Conservation (phyloP, 2,113 vertebrate genomes). For the Hiodon alosoides region DNA sequence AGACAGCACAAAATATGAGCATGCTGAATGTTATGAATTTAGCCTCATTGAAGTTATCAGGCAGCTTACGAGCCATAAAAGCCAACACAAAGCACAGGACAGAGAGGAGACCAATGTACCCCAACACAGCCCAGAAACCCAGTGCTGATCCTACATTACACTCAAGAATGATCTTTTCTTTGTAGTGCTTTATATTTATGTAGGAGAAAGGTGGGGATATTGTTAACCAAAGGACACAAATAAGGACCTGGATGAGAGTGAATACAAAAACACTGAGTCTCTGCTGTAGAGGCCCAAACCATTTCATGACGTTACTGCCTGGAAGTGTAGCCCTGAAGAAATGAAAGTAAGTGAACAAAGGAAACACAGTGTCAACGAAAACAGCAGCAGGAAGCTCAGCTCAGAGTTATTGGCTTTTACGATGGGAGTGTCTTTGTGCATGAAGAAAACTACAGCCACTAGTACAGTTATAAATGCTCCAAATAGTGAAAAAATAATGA, state of each 20-base stretch:
- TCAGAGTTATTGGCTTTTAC: constrained; percentile 64
- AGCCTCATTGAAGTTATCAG: constrained; percentile 67
- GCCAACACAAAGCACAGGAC: constrained; percentile 56
- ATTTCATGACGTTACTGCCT: constrained; percentile 46
- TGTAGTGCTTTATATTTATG: constrained; percentile 51
- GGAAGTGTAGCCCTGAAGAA: constrained; percentile 59
- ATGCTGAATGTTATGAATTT: constrained; percentile 67
- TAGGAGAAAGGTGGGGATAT: constrained; percentile 55
- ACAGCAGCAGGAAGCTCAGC: constrained; percentile 61
- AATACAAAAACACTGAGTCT: constrained; percentile 56
- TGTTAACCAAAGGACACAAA: constrained; percentile 58
- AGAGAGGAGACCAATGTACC: constrained; percentile 59
- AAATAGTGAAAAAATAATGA: constrained; percentile 49
- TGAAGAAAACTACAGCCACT: constrained; percentile 51
- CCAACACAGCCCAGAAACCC: constrained; percentile 61
- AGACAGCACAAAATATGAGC: too few species aligned
- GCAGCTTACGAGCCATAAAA: constrained; percentile 61
- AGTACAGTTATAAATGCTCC: constrained; percentile 47
- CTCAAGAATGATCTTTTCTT: constrained; percentile 59
- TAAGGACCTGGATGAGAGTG: constrained; percentile 56
- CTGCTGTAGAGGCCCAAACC: constrained; percentile 53
- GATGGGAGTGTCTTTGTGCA: constrained; percentile 55
- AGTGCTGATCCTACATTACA: constrained; percentile 59
- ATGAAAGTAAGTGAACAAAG: constrained; percentile 63
- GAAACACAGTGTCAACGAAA: constrained; percentile 34